phyloP scores from a whole-genome alignment of 2,113 vertebrate genomes.

The Psittacula cyanocephala region DNA sequence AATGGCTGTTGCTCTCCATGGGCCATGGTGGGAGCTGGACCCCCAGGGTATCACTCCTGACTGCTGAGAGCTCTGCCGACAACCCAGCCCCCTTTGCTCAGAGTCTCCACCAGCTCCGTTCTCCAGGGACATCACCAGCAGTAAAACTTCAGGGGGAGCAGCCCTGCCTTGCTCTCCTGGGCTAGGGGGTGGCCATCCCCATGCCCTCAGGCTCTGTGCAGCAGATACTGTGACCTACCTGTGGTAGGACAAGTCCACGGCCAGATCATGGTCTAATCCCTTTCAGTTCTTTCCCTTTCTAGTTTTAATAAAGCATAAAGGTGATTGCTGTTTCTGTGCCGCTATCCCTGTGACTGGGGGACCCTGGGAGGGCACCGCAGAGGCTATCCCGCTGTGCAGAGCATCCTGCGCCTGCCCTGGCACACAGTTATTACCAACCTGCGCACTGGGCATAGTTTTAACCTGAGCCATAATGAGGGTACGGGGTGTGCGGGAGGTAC shows the following conservation, averaged over 20 bases:
- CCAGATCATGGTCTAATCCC: background rate
- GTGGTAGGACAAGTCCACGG: background rate
- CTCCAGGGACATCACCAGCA: background rate
- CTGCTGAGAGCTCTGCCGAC: fast-evolving
- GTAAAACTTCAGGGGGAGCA: background rate
- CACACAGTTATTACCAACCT: background rate
- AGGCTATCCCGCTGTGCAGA: fast-evolving
- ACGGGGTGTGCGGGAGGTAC: fast-evolving
- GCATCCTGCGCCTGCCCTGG: background rate
- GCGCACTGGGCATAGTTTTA: background rate
- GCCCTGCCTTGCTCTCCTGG: background rate
- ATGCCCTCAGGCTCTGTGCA: fast-evolving
- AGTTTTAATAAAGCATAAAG: constrained; percentile 47
- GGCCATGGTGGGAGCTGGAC: background rate
- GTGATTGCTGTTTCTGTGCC: background rate
- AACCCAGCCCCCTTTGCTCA: background rate
- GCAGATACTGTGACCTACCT: background rate
- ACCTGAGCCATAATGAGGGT: constrained; percentile 35
- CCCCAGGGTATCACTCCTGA: fast-evolving
- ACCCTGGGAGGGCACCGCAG: too few species aligned
- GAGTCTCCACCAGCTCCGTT: background rate
- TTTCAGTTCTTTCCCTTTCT: background rate
- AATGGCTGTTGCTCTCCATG: fast-evolving
- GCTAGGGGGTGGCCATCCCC: background rate
- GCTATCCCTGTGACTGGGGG: background rate